Base-by-base conservation (phyloP, 1,140 invertebrate genomes). In the Polypedilum pembai region DNA sequence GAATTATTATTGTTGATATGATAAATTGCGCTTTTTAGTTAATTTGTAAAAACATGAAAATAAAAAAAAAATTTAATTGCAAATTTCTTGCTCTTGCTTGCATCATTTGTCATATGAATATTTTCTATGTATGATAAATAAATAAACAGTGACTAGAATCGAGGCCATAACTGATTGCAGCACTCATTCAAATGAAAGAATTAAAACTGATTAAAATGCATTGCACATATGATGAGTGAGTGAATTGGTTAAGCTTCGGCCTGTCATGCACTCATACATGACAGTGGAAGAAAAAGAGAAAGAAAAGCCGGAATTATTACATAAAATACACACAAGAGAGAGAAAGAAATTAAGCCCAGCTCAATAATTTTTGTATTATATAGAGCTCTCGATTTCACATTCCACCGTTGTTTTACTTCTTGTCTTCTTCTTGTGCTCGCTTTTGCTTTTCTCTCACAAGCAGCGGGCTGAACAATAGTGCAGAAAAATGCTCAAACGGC, bases 321-420 rank as follows among this genome's bases (percentile, higher is more conserved):
- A 69, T 69, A 69, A 69, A 69, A 20, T 18, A 21, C 65, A 10
- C 65, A 18, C 18, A 69, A 69, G 17, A 2, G 20, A 18, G 10
- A 18, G 18, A 69, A 21, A 69, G 17, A 69, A 18, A 69, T 18
- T 69, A 69, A 69, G 65, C 65, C 65, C 65, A 56, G 65, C 65
- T 69, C 65, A 69, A 69, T 69, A 69, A 69, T 69, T 69, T 69
- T 69, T 69, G 20, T 69, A 69, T 69, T 69, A 69, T 20, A 69
- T 17, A 21, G 17, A 69, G 65, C 65, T 18, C 45, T 33, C 65
- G 65, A 69, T 69, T 69, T 69, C 65, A 69, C 65, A 69, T 69
- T 69, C 65, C 65, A 69, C 18, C 15, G 17, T 69, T 69, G 65
- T 18, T 69, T 69, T 69, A 8, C 8, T 18, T 8, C 17, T 18